Evolutionary conservation across 2,113 vertebrate species (phyloP).

Genomic region (Nothocercus julius): DNA sequence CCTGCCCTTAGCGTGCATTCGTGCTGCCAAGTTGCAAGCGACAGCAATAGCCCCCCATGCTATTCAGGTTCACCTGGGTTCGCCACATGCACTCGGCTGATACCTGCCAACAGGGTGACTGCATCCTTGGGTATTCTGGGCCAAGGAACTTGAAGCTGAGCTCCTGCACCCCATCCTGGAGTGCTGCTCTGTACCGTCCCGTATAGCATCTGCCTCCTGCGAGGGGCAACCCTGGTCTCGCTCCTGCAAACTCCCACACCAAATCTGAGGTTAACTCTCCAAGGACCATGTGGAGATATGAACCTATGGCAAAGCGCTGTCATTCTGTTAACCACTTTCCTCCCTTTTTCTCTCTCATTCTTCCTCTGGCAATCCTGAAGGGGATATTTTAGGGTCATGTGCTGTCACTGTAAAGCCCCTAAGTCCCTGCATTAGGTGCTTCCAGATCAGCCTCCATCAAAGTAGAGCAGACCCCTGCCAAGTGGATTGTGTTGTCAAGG

Average conservation of each 20-base stretch:
- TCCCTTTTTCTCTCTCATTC: neutral
- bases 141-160: neutral
- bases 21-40: neutral
- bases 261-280: neutral
- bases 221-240: no score
- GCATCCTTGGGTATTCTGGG: neutral
- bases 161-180: neutral
- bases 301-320: neutral
- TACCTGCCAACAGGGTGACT: fast-evolving
- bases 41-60: fast-evolving
- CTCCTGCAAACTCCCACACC: neutral
- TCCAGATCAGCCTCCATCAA: neutral
- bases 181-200: neutral
- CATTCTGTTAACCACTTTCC: neutral
- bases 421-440: neutral
- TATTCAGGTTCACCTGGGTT: neutral
- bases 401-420: fast-evolving
- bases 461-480: neutral
- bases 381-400: neutral
- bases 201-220: fast-evolving
- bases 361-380: neutral
- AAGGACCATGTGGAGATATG: neutral
- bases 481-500: neutral
- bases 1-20: neutral
- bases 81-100: neutral